Evolutionary conservation across 2,888 invertebrate genomes (phyloP).

Genomic region (Cinara cedri): DNA sequence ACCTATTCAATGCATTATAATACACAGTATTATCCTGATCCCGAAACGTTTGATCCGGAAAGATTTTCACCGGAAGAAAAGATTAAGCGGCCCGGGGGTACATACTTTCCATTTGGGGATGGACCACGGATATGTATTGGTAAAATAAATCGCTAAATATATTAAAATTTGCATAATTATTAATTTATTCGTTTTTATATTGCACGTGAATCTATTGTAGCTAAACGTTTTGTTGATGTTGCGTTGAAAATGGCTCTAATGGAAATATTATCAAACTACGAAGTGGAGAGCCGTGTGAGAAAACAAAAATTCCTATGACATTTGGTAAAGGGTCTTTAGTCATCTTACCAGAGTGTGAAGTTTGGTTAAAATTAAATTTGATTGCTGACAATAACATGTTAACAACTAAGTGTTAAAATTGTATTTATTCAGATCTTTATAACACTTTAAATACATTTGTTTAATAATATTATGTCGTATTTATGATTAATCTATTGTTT

Average conservation of each 20-base stretch:
- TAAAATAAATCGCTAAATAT: constrained; percentile 59
- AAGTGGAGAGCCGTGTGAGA: constrained; percentile 52
- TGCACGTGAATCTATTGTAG: background rate
- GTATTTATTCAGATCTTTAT: too few relatives aligned
- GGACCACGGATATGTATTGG: constrained; percentile 52
- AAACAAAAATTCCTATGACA: constrained; percentile 58
- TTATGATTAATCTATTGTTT: too few relatives aligned
- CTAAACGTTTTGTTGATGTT: constrained; percentile 60
- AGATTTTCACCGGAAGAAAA: constrained; percentile 12
- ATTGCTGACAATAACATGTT: too few relatives aligned
- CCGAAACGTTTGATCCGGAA: constrained; percentile 7
- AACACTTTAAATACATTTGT: too few relatives aligned
- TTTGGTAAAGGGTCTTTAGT: background rate
- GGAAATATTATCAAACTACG: constrained; percentile 63
- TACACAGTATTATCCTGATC: background rate
- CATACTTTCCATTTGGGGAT: background rate
- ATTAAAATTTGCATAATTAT: background rate
- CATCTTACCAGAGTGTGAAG: background rate
- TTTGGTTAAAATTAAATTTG: background rate
- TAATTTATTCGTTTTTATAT: background rate
- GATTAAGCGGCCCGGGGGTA: background rate
- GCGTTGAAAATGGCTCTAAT: constrained; percentile 67
- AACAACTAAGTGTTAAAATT: too few relatives aligned
- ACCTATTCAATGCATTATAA: background rate
- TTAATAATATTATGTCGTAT: too few relatives aligned